phyloP scores from a whole-genome alignment of 2,113 vertebrate genomes.

The Percina caprodes region DNA sequence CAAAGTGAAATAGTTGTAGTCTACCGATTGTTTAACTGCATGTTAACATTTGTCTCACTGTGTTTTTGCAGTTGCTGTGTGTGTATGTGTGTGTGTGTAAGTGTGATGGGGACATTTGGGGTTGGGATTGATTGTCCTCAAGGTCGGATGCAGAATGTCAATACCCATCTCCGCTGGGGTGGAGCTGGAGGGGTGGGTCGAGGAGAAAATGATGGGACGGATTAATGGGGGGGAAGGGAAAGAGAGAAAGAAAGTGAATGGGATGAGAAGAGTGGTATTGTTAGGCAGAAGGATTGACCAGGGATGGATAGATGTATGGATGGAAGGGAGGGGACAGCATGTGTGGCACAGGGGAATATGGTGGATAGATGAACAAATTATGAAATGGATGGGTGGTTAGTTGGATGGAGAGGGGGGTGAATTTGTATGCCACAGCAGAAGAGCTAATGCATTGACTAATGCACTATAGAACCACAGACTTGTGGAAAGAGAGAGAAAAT shows the following conservation, averaged over 20 bases:
- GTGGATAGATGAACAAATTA: constrained; percentile 37
- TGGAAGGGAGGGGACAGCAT: constrained; percentile 24
- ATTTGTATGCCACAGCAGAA: constrained; percentile 17
- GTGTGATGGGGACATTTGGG: constrained; percentile 68
- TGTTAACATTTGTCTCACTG: constrained; percentile 2
- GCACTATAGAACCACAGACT: constrained; percentile 28
- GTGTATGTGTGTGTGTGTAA: constrained; percentile 25
- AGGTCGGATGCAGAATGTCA: constrained; percentile 83
- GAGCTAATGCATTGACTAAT: constrained; percentile 54
- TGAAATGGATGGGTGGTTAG: constrained; percentile 42
- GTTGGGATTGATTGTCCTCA: constrained; percentile 84
- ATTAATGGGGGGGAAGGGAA: constrained; percentile 36
- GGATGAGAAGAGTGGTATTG: constrained; percentile 18
- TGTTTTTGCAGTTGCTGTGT: constrained; percentile 25
- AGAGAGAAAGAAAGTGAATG: constrained; percentile 33
- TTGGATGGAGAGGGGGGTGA: constrained; percentile 10
- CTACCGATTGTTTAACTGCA: not conserved
- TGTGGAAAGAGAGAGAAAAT: constrained; percentile 28
- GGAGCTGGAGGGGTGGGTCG: constrained; percentile 66
- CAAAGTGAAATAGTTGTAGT: not conserved
- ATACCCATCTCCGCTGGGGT: constrained; percentile 80
- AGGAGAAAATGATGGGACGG: constrained; percentile 55
- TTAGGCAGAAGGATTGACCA: constrained; percentile 12
- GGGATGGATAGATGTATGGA: constrained; percentile 28
- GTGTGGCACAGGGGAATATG: constrained; percentile 34